phyloP scores from a whole-genome alignment of 2,888 invertebrate species.

The Erebia epiphron region DNA sequence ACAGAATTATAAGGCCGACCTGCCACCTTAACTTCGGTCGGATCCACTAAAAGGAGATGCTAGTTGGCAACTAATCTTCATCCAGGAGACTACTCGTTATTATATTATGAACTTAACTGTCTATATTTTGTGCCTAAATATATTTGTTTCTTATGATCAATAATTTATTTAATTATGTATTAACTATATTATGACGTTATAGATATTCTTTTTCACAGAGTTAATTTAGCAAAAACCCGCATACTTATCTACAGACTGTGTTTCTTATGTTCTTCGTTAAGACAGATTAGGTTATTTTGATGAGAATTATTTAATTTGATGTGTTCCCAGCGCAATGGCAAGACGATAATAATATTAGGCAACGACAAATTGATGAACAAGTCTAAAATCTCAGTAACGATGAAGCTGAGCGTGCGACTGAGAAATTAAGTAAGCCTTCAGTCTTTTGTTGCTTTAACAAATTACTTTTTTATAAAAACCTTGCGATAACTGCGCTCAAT shows the following conservation, averaged over 20 bases:
- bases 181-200: too few relatives aligned
- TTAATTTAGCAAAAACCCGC: too few relatives aligned
- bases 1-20: background rate
- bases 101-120: too few relatives aligned
- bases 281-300: background rate
- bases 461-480: conserved; percentile 71
- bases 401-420: conserved; percentile 72
- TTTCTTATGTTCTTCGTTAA: background rate
- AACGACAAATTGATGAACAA: conserved; percentile 57
- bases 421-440: conserved; percentile 76
- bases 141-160: too few relatives aligned
- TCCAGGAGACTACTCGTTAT: too few relatives aligned
- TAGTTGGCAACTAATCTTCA: too few relatives aligned
- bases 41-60: too few relatives aligned
- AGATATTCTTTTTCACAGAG: too few relatives aligned
- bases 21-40: too few relatives aligned
- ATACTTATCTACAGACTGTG: too few relatives aligned
- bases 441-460: conserved; percentile 73
- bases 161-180: too few relatives aligned
- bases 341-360: conserved; percentile 42
- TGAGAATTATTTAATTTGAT: conserved; percentile 8
- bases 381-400: conserved; percentile 67
- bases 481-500: conserved; percentile 70
- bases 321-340: background rate
- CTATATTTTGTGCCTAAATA: too few relatives aligned